Percentiles rank a stretch among this genome's conserved stretches.
Evolutionary conservation across 2,888 invertebrate species (phyloP).

Genomic region (Leptopterna dolabrata): DNA sequence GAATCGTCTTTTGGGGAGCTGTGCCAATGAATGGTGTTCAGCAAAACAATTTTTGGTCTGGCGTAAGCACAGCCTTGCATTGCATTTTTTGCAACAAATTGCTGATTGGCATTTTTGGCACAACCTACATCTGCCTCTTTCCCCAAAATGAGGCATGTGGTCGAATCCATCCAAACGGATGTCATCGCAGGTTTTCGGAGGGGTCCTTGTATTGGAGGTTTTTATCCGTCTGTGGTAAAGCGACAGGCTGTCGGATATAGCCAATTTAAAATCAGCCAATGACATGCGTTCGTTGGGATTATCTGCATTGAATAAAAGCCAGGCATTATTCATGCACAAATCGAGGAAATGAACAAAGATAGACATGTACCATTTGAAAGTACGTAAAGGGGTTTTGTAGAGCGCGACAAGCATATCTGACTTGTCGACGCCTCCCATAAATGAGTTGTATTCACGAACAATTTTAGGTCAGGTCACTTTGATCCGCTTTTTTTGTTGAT

Average conservation of each 20-base stretch:
- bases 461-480: neutral
- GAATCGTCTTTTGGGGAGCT: neutral
- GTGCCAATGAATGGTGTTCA: neutral
- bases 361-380: neutral
- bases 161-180: neutral
- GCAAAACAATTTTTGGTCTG: conserved; percentile 30
- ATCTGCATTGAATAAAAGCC: neutral
- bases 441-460: conserved; percentile 5
- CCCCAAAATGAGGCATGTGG: conserved; percentile 13
- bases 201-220: neutral
- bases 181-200: neutral
- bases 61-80: conserved; percentile 41
- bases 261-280: neutral
- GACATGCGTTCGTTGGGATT: neutral
- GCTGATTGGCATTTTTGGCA: conserved; percentile 42
- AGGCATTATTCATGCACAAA: neutral
- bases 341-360: neutral
- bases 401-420: conserved; percentile 5
- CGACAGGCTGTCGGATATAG: neutral
- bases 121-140: conserved; percentile 45
- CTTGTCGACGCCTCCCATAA: conserved; percentile 37
- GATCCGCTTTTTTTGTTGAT: neutral
- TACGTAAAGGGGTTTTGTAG: neutral
- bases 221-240: neutral
- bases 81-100: conserved; percentile 42